Evolutionary conservation across 1,140 invertebrate genomes (phyloP), one percentile per base, ranked within the genome.

Genomic region (Lanistes nyassanus): DNA sequence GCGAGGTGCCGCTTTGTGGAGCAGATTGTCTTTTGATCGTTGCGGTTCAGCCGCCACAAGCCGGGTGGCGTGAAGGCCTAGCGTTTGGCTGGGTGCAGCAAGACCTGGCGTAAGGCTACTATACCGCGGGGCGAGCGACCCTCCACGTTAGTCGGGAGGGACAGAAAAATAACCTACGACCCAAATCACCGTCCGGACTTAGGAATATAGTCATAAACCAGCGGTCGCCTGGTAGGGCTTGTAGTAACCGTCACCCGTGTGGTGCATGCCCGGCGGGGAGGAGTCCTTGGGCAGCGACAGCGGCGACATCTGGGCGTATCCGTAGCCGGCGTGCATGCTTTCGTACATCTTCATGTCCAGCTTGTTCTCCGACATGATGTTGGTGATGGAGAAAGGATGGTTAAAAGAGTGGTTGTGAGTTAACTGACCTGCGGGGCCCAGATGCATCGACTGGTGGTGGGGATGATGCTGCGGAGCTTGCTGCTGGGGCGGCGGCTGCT

Each of bases 321-420:
- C 80, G 11, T 78, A 79, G 65, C 85, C 86, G 70, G 79, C 79
- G n/a, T 81, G 80, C 56, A 83, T 82, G 82, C 85, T 85, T 73
- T 84, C 81, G 53, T 88, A 84, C 76, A 86, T 82, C 83, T 89
- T 88, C 79, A 88, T 80, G 81, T 88, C 87, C 79, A 88, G 81
- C 81, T 88, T 88, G 71, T 74, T 78, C 66, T 87, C 86, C 13
- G 84, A 87, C 74, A 89, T 88, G 74, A 89, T 81, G 83, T 84
- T 89, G 76, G 83, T 89, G 84, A 98, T 98, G 87, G 95, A 96
- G 90, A 98, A 98, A 0, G 97, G 96, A 88, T 97, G 93, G 76
- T 90, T 89, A 80, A 87, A 87, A 13, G 85, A 87, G 79, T 86
- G 84, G 60, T 82, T 76, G 34, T 82, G 79, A 76, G 82, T 81